These are phyloP conservation scores for Pteropus alecto DNA, from an alignment of 2,113 vertebrate genomes.

Conservation along the genomic window DNA sequence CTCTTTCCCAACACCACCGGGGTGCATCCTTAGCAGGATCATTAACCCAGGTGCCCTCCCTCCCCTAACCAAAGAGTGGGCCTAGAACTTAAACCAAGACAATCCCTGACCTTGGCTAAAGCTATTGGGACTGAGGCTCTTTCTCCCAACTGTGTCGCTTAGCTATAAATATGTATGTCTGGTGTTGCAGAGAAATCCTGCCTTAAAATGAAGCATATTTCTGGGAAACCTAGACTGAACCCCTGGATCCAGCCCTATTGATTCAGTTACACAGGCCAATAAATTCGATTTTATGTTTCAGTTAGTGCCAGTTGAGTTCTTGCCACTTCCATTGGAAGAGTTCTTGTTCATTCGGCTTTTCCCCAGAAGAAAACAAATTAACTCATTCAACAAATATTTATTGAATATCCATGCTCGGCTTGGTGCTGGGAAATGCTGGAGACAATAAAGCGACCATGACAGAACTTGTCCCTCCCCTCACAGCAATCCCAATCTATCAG, in stretches of 20 bases:
- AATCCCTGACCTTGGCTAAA: background rate
- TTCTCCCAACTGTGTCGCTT: background rate
- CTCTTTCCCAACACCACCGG: background rate
- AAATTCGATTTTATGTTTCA: background rate
- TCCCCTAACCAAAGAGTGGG: background rate
- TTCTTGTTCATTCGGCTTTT: background rate
- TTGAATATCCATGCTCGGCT: background rate
- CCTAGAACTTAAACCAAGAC: background rate
- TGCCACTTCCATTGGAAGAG: background rate
- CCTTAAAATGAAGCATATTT: background rate
- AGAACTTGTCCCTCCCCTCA: background rate
- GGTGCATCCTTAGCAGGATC: background rate
- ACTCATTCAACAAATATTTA: slow-evolving; percentile 44
- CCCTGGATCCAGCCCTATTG: background rate
- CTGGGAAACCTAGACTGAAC: background rate
- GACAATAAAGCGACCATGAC: background rate
- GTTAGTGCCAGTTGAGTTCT: background rate
- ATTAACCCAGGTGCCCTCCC: background rate
- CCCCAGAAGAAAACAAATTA: background rate
- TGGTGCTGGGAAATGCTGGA: background rate
- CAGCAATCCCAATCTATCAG: background rate
- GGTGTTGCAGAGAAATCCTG: background rate
- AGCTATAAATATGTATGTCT: background rate
- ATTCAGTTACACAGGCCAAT: background rate
- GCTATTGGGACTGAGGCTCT: background rate